Evolutionary conservation across 1,140 invertebrate species (phyloP), one percentile per base, ranked within the genome.

Genomic region (Drosophila micromelanica): DNA sequence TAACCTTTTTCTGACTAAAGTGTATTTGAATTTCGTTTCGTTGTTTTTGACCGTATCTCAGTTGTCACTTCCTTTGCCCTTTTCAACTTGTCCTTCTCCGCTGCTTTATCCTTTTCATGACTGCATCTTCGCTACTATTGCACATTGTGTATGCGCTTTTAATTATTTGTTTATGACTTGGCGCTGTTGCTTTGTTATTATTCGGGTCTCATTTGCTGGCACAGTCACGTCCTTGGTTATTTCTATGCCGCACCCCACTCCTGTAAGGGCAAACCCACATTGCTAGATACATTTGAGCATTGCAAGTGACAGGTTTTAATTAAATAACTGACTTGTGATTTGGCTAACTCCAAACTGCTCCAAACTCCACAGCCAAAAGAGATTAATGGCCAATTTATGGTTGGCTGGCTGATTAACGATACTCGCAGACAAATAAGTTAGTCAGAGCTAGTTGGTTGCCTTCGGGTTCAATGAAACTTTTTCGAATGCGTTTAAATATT

Each of bases 301-400:
- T 67, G 76, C 72, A 69, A 78, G 64, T 80, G 81, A 86, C 81
- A 86, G 81, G 81, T 72, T 86, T 86, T 86, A 86, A 86, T 86
- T 86, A 87, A 84, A 82, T 87, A 87, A 87, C 82, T 87, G 76
- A 79, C 82, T 89, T 67, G 48, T 73, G 20, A 48, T 46, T 62
- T 69, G 62, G n/a, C n/a, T n/a, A n/a, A n/a, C n/a, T n/a, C n/a
- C 77, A 73, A 78, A 62, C 13, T n/a, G n/a, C n/a, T 3, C 17
- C 42, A 17, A 15, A n/a, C 13, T 15, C 15, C 52, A 43, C 8
- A 12, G 48, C 38, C 59, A 42, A 15, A 35, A 17, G 43, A 13
- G 38, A 43, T 49, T 23, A 57, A 48, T 51, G 52, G 73, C 54
- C 60, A 65, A 69, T 59, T 59, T 51, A 84, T 86, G n/a, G n/a